Percentiles rank a stretch among this genome's conserved stretches.
Conservation (phyloP, 2,888 invertebrate genomes). For the Philereme vetulata region DNA sequence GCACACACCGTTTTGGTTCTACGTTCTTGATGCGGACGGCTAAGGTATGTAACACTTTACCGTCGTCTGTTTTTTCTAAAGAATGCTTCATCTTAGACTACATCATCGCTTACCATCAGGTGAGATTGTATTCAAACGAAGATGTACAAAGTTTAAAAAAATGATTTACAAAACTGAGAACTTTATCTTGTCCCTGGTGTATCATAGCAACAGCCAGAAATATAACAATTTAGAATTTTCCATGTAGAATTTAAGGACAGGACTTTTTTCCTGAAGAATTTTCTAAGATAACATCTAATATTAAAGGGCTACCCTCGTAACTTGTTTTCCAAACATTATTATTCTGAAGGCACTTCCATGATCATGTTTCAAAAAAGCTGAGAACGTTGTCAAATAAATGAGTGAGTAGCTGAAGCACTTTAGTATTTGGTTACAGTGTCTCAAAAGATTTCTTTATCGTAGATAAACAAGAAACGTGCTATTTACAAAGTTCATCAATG, state of each 20-base stretch:
- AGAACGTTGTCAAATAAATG: constrained; percentile 18
- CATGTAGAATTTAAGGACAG: not conserved
- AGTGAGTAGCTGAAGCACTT: not conserved
- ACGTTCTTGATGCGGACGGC: too few relatives aligned
- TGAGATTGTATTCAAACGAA: too few relatives aligned
- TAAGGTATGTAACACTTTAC: too few relatives aligned
- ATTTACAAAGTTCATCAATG: too few relatives aligned
- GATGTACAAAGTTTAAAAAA: too few relatives aligned
- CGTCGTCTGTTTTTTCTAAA: too few relatives aligned
- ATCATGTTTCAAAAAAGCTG: constrained; percentile 22
- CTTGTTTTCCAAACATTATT: constrained; percentile 13
- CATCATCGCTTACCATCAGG: too few relatives aligned
- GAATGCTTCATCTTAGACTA: too few relatives aligned
- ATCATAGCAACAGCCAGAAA: not conserved
- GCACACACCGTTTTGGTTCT: too few relatives aligned
- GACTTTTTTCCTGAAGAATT: not conserved
- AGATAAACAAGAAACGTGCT: not conserved
- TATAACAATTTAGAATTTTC: not conserved
- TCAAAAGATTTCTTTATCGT: constrained; percentile 10
- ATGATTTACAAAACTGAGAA: too few relatives aligned
- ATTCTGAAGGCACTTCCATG: constrained; percentile 20
- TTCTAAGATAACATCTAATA: constrained; percentile 11
- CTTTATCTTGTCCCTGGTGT: too few relatives aligned
- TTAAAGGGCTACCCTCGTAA: constrained; percentile 21
- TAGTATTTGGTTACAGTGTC: constrained; percentile 7